phyloP scores from a whole-genome alignment of 2,888 invertebrate species.

The Pyrochroa serraticornis region DNA sequence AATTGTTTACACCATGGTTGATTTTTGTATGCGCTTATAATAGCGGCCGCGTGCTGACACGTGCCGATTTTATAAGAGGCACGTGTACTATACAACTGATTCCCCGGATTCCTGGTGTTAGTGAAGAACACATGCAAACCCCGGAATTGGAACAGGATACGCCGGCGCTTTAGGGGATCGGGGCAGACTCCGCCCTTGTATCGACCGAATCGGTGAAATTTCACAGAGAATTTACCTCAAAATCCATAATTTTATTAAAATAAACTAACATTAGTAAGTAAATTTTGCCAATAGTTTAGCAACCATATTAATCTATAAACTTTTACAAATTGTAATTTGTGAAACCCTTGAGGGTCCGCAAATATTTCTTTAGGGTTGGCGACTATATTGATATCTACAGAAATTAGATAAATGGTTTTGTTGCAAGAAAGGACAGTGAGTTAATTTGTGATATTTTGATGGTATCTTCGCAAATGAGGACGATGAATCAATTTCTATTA shows the following conservation, averaged over 20 bases:
- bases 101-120: constrained; percentile 41
- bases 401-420: too few relatives aligned
- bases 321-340: too few relatives aligned
- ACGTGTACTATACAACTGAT: constrained; percentile 46
- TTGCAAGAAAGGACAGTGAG: too few relatives aligned
- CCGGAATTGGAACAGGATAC: constrained; percentile 33
- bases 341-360: too few relatives aligned
- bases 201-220: constrained; percentile 1
- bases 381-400: too few relatives aligned
- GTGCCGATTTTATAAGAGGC: constrained; percentile 38
- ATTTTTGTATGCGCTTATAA: constrained; percentile 27
- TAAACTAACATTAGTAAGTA: neutral
- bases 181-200: constrained; percentile 33
- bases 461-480: too few relatives aligned
- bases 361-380: too few relatives aligned
- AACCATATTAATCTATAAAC: too few relatives aligned
- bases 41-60: constrained; percentile 38
- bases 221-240: constrained; percentile 10
- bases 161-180: constrained; percentile 36
- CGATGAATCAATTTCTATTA: too few relatives aligned
- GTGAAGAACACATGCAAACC: constrained; percentile 27
- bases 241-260: neutral
- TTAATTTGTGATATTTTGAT: too few relatives aligned
- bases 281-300: neutral
- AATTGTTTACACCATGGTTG: constrained; percentile 13